Evolutionary conservation across 2,888 invertebrate genomes (phyloP), one percentile per base, ranked within the genome.

Genomic region (Thelaira solivaga): DNA sequence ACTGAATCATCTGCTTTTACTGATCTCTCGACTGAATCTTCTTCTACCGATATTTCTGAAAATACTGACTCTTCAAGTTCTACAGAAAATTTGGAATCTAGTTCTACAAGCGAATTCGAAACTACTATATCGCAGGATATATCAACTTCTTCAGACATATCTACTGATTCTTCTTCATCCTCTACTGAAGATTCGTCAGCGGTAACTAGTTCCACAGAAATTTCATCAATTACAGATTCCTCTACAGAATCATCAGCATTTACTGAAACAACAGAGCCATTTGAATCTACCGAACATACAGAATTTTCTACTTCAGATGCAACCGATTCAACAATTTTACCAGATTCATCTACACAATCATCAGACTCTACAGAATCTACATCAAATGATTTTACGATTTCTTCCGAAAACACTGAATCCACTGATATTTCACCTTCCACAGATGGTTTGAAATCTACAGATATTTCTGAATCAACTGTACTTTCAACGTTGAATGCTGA

Each of bases 1-100:
- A 68, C 83, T 18, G 80, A 68, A 4, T 82, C 72, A 34, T 49
- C 80, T 1, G 68, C 84, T 13, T 84, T 83, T 10, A 45, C 68
- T 8, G 18, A 49, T 20, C 5, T n/a, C 57, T 59, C 71, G 3
- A 51, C 57, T 16, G 55, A 53, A 13, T 49, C 68, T 0, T 36
- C 59, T n/a, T 13, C 57, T 20, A 8, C 36, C 2, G 72, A 55
- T 18, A 24, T 2, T n/a, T 43, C 51, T 55, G 55, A 20, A 16
- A 29, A 10, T 8, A 62, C 64, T 4, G 53, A 34, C 2, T 39
- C 45, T 22, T 41, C 67, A 1, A 24, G 39, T 43, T 61, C 61
- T 4, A 57, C 67, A 2, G 13, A 51, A 20, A 49, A 67, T 24
- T 22, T 13, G 2, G 43, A 29, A 41, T 29, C 57, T 2, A 26